Conservation (phyloP, 1,140 invertebrate genomes). For the Cephus cinctus region DNA sequence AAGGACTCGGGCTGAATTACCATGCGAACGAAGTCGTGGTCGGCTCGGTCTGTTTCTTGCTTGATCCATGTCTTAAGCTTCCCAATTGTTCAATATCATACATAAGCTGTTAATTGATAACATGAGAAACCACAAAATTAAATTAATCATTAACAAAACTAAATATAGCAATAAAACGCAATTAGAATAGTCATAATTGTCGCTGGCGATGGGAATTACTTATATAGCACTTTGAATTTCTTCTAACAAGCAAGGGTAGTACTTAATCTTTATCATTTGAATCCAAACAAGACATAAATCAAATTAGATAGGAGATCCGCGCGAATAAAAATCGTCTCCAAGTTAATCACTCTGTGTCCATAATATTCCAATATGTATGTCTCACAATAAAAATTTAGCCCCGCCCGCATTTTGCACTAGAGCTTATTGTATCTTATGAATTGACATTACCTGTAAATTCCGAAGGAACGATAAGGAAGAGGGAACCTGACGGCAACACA, state of each 20-base stretch:
- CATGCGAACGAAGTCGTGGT: constrained; percentile 53
- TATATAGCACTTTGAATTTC: background rate
- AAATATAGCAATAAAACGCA: background rate
- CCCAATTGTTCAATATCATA: background rate
- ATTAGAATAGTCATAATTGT: constrained; percentile 4
- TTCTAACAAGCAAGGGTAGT: background rate
- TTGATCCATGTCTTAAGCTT: constrained; percentile 42
- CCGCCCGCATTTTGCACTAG: too few relatives aligned
- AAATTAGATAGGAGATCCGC: too few relatives aligned
- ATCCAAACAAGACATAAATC: too few relatives aligned
- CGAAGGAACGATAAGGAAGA: constrained; percentile 2
- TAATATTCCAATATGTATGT: too few relatives aligned
- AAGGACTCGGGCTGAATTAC: constrained; percentile 58
- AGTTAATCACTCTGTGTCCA: too few relatives aligned
- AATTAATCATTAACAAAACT: constrained; percentile 16
- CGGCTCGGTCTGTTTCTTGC: constrained; percentile 50
- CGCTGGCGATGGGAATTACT: background rate
- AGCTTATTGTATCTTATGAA: background rate
- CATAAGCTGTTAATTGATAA: background rate
- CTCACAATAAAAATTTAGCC: too few relatives aligned
- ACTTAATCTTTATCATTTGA: too few relatives aligned
- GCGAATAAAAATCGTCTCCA: too few relatives aligned
- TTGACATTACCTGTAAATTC: constrained; percentile 4
- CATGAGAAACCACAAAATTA: background rate
- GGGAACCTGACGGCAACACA: constrained; percentile 8